These are phyloP conservation scores for Strigops habroptila DNA, from an alignment of 2,113 vertebrate species.

Conservation along the genomic window DNA sequence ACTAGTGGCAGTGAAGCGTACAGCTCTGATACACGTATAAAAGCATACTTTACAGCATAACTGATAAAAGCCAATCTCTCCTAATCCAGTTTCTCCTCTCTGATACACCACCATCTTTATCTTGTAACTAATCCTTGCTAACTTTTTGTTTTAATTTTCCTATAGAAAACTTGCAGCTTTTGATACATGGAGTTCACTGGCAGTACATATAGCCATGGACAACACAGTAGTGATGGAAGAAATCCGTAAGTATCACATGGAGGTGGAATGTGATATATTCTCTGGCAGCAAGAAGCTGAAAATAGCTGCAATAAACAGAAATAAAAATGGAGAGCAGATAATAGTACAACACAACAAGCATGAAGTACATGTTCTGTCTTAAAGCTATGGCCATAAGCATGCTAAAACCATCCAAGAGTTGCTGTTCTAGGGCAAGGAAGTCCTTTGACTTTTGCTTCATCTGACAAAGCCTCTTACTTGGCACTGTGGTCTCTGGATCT, in stretches of 20 bases:
- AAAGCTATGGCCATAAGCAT: background rate
- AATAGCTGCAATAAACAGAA: background rate
- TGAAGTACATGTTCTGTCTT: background rate
- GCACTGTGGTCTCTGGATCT: background rate
- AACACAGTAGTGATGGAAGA: slow-evolving; percentile 98
- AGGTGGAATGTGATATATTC: background rate
- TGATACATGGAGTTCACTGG: slow-evolving; percentile 92
- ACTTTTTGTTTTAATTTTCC: background rate
- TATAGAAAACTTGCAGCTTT: slow-evolving; percentile 91
- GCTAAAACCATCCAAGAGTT: background rate
- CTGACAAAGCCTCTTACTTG: background rate
- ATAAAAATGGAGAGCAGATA: background rate
- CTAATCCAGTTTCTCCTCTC: background rate
- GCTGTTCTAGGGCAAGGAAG: background rate
- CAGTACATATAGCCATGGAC: slow-evolving; percentile 97
- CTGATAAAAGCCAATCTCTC: background rate
- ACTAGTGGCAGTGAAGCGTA: background rate
- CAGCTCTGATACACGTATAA: background rate
- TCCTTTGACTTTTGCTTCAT: background rate
- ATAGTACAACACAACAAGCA: background rate
- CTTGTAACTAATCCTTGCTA: background rate
- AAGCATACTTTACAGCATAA: background rate
- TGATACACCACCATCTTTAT: background rate
- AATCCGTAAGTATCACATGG: slow-evolving; percentile 83
- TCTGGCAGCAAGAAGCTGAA: background rate